Percentiles rank a stretch among this genome's conserved stretches.
These are phyloP conservation scores for Unio delphinus DNA, from an alignment of 2,888 invertebrate species.

Conservation along the genomic window DNA sequence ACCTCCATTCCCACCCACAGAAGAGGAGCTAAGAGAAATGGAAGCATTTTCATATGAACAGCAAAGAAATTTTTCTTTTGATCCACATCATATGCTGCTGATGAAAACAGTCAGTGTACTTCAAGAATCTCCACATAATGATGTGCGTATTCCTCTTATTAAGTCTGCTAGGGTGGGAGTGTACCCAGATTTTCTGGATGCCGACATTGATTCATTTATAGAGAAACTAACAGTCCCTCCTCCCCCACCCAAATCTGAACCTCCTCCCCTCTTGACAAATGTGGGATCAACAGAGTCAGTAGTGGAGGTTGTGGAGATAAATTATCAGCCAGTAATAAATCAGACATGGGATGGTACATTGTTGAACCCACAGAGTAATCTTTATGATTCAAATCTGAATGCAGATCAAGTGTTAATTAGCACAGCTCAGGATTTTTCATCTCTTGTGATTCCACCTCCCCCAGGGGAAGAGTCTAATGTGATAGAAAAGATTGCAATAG, in stretches of 20 bases:
- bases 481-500: constrained; percentile 49
- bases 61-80: not conserved
- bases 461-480: constrained; percentile 36
- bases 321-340: not conserved
- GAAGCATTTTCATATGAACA: not conserved
- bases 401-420: constrained; percentile 25
- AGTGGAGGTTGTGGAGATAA: not conserved
- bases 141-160: constrained; percentile 17
- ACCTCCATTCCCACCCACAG: constrained; percentile 43
- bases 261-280: not conserved
- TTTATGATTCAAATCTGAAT: constrained; percentile 27
- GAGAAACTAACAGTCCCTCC: constrained; percentile 87
- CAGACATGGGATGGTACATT: constrained; percentile 30
- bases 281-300: not conserved
- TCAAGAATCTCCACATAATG: constrained; percentile 8
- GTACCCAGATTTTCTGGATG: constrained; percentile 56
- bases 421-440: constrained; percentile 44
- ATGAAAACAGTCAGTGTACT: constrained; percentile 11
- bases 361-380: constrained; percentile 2
- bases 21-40: constrained; percentile 25
- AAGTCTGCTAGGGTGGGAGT: constrained; percentile 57
- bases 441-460: constrained; percentile 64
- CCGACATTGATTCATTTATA: constrained; percentile 85
- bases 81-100: constrained; percentile 4
- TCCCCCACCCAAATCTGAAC: constrained; percentile 73